These are phyloP conservation scores for Tyrannus savana DNA, from an alignment of 2,113 vertebrate species.

Conservation along the genomic window DNA sequence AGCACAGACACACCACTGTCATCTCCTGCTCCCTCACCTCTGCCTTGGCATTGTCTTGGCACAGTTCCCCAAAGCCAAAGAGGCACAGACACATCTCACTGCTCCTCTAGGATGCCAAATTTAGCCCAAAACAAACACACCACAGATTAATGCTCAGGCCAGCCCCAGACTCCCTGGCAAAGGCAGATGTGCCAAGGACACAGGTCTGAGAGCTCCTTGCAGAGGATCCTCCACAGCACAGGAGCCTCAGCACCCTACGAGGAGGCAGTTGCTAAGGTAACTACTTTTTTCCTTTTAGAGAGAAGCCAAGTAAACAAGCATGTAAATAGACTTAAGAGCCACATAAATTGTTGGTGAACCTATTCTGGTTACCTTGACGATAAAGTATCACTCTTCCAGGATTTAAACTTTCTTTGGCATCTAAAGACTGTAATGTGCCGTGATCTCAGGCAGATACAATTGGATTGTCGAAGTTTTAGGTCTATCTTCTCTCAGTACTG, in stretches of 20 bases:
- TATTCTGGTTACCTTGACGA: slow-evolving; percentile 77
- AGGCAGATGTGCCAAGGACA: background rate
- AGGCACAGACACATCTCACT: fast-evolving
- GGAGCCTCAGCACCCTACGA: slow-evolving; percentile 39
- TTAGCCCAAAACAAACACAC: background rate
- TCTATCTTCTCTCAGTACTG: background rate
- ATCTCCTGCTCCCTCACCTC: background rate
- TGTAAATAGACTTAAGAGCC: slow-evolving; percentile 75
- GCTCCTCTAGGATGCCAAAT: background rate
- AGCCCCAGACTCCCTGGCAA: background rate
- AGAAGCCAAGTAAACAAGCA: slow-evolving; percentile 79
- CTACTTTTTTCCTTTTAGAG: slow-evolving; percentile 64
- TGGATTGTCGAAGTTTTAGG: background rate
- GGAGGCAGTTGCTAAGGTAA: slow-evolving; percentile 78
- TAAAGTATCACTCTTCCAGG: slow-evolving; percentile 61
- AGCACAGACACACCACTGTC: background rate
- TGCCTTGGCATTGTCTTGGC: background rate
- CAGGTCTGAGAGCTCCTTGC: background rate
- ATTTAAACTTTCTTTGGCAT: slow-evolving; percentile 56
- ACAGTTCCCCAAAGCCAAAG: background rate
- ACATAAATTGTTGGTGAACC: slow-evolving; percentile 76
- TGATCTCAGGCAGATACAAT: background rate
- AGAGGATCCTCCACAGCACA: slow-evolving; percentile 41
- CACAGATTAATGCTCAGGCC: background rate
- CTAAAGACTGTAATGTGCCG: background rate